A percentile compares a stretch with the other conserved stretches of the same genome.
These are phyloP conservation scores for Drosophila oshimai DNA, from an alignment of 1,140 invertebrate genomes.

Conservation along the genomic window DNA sequence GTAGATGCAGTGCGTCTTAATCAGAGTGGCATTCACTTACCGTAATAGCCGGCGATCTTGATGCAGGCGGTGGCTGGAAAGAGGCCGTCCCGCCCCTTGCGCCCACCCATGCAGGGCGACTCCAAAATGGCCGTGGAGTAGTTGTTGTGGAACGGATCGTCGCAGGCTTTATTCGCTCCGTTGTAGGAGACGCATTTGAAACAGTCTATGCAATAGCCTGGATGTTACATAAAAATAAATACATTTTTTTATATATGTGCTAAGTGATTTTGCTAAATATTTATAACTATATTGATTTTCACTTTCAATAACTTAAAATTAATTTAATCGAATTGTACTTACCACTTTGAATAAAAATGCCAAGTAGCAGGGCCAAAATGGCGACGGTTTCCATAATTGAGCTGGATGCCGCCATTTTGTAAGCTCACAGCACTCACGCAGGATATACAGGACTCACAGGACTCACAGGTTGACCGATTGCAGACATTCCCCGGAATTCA, in stretches of 20 bases:
- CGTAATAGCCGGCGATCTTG: slow-evolving; percentile 94
- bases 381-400: slow-evolving; percentile 61
- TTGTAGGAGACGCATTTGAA: slow-evolving; percentile 98
- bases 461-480: slow-evolving; percentile 31
- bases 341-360: slow-evolving; percentile 60
- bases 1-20: not conserved
- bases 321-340: slow-evolving; percentile 2
- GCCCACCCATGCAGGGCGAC: slow-evolving; percentile 95
- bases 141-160: slow-evolving; percentile 98
- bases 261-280: too few relatives aligned
- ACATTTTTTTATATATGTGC: too few relatives aligned
- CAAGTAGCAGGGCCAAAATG: slow-evolving; percentile 54
- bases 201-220: slow-evolving; percentile 91
- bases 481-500: slow-evolving; percentile 41
- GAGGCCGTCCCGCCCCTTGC: slow-evolving; percentile 94
- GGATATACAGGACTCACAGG: slow-evolving; percentile 23
- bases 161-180: slow-evolving; percentile 92
- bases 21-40: slow-evolving; percentile 85
- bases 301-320: not conserved
- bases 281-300: too few relatives aligned
- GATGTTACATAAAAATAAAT: not conserved
- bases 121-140: slow-evolving; percentile 92
- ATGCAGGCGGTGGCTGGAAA: slow-evolving; percentile 99
- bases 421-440: slow-evolving; percentile 2
- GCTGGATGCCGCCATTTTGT: slow-evolving; percentile 39